phyloP scores from a whole-genome alignment of 2,113 vertebrate species.

The Sinosuthora webbiana region DNA sequence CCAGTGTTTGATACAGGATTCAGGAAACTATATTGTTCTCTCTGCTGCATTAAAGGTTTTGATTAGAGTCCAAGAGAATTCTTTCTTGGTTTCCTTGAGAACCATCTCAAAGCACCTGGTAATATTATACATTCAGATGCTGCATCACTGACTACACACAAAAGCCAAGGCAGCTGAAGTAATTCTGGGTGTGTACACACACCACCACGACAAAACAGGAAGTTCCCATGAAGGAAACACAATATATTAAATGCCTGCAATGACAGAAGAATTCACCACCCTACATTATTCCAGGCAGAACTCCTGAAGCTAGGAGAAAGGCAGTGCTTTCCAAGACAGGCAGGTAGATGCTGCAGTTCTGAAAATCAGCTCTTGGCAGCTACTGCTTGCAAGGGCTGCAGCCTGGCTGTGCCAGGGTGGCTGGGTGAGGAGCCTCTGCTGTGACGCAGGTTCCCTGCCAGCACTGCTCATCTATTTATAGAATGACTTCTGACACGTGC shows the following conservation, averaged over 20 bases:
- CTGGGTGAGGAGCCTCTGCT: background rate
- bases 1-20: background rate
- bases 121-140: background rate
- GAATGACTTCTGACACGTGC: background rate
- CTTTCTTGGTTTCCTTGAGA: background rate
- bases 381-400: background rate
- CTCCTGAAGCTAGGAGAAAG: background rate
- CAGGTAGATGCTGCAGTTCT: background rate
- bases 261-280: background rate
- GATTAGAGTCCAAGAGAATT: background rate
- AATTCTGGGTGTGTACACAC: background rate
- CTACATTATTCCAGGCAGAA: background rate
- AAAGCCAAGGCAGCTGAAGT: background rate
- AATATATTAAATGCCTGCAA: background rate
- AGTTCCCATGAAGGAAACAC: background rate
- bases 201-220: background rate
- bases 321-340: background rate
- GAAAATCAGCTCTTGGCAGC: background rate
- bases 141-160: background rate
- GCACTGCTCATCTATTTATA: conserved; percentile 34
- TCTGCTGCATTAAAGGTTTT: background rate
- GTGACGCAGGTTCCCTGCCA: conserved; percentile 16
- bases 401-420: background rate
- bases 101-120: background rate
- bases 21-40: background rate